These are phyloP conservation scores for Burhinus oedicnemus DNA, from an alignment of 2,113 vertebrate genomes.

Conservation along the genomic window DNA sequence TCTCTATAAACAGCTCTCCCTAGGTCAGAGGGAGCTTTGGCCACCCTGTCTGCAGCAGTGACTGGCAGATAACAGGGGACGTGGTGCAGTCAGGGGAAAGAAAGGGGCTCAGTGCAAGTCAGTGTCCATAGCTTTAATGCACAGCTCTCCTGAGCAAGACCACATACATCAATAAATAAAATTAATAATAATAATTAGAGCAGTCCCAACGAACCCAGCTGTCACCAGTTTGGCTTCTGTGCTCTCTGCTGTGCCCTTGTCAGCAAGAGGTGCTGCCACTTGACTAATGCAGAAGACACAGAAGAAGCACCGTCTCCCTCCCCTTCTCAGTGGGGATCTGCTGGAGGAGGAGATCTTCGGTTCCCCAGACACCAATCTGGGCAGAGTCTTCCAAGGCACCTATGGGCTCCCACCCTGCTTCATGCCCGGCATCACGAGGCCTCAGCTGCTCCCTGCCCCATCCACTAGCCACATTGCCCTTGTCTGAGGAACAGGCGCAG, in stretches of 20 bases:
- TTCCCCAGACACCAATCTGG: background rate
- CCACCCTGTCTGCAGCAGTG: background rate
- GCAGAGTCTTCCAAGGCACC: background rate
- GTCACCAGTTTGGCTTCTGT: slow-evolving; percentile 41
- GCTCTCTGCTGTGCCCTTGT: background rate
- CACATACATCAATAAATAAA: slow-evolving; percentile 62
- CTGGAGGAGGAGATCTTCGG: background rate
- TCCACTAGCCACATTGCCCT: background rate
- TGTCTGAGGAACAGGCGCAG: background rate
- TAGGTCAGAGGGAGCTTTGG: background rate
- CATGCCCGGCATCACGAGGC: background rate
- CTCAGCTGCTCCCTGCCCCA: slow-evolving; percentile 8
- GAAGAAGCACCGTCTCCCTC: background rate
- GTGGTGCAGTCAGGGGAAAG: background rate
- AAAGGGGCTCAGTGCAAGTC: background rate
- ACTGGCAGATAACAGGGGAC: background rate
- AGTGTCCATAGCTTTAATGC: slow-evolving; percentile 56
- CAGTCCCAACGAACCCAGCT: slow-evolving; percentile 39
- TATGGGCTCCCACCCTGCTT: background rate
- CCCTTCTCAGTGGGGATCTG: background rate
- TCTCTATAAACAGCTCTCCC: background rate
- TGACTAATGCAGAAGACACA: background rate
- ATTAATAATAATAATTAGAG: slow-evolving; percentile 27
- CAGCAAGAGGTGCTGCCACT: background rate
- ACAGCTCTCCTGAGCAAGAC: slow-evolving; percentile 21